Evolutionary conservation across 2,113 vertebrate species (phyloP), one percentile per base, ranked within the genome.

Genomic region (Phylloscopus trochiloides): DNA sequence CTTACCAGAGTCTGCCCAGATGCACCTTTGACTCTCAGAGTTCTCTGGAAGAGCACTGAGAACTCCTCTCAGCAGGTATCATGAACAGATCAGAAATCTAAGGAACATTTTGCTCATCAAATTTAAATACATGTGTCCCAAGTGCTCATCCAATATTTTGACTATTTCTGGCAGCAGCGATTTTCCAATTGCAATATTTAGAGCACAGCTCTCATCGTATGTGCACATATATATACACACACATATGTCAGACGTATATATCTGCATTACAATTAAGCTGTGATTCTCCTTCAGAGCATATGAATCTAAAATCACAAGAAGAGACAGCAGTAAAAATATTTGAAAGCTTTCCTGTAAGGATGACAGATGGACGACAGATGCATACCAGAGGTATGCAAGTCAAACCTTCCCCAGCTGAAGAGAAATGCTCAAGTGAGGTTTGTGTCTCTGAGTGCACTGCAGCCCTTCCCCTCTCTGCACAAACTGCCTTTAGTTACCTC

Each of bases 361-460:
- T 95, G 92, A 36, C 89, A 95, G 95, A 82, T 73, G 89, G 96
- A 73, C 0, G 3, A 48, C 91, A 92, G 91, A 91, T 92, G 93
- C 79, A n/a, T 8, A 92, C 67, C 89, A 95, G 86, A 95, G 93
- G 95, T 78, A 86, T 17, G 76, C 65, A 89, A 94, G 84, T 47
- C 59, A 50, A 74, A 58, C 83, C 76, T 87, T 80, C 19, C 59
- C 42, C 63, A 71, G 83, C 17, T 36, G 63, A 86, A 51, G 72
- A 66, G 72, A 92, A 76, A 70, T 13, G 47, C 72, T 73, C 5
- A 8, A 42, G 54, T 62, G 45, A 24, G 28, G 18, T 58, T 61
- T 77, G 61, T 71, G 31, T 34, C 65, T 89, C 2, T 7, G 12
- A 58, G 47, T 8, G 67, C 28, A 16, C 50, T 68, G 84, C 76